Evolutionary conservation across 2,888 invertebrate genomes (phyloP), one percentile per base, ranked within the genome.

Genomic region (Drosophila diplacantha): DNA sequence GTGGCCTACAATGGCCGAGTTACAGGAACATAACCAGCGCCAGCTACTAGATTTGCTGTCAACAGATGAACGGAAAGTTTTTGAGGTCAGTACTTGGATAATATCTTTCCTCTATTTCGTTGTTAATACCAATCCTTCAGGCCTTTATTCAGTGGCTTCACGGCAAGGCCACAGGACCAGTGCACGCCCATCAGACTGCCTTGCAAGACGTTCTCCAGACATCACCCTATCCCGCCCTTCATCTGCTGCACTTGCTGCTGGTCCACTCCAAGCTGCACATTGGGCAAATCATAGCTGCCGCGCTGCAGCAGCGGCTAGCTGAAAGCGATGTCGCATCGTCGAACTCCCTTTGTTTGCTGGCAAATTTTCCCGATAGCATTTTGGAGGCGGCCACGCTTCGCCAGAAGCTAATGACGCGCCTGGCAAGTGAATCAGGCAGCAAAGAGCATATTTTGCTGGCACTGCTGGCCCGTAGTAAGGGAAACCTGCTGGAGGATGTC

Each of bases 301-400:
- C 67, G 5, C 44, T 85, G 3, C 56, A 66, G 2, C 60, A 73
- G 22, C 52, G 81, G 52, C 52, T 84, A 1, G 18, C 18, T 3
- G 64, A 72, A 6, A 46, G 68, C 29, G 65, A 66, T 34, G 50
- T 63, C 7, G 41, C 34, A 29, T 52, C 70, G n/a, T 14, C 68
- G 18, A 67, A 66, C 9, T 72, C 77, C 11, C 58, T 85, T 16
- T 80, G 76, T 66, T 66, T 85, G 46, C 53, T 86, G 9, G 79
- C 81, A 5, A 86, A 82, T 61, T 68, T 85, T 51, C 83, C 85
- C 1, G 70, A 78, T 5, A 60, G 66, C 47, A 65, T 81, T 49
- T 38, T 86, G 24, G 72, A 80, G 20, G 61, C 54, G 5, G 44
- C 68, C 24, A 46, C 74, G 1, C 49, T 83, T 34, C 73, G 73